Conservation (phyloP, 1,140 invertebrate genomes). For the Mercenaria mercenaria region DNA sequence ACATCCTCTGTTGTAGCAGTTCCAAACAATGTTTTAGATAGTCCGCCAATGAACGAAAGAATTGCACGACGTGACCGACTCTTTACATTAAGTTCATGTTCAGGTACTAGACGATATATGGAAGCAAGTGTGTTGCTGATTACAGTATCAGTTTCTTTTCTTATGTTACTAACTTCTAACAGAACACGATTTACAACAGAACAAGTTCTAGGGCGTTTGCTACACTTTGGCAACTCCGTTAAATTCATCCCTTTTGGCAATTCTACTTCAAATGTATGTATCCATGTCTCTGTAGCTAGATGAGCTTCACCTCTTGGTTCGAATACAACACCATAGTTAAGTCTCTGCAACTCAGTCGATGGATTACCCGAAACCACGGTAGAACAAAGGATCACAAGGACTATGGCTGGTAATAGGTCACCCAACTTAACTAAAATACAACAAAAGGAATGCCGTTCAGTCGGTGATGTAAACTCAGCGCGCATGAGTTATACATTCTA, state of each 20-base stretch:
- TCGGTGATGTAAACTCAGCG: neutral
- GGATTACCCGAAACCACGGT: neutral
- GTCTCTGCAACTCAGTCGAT: slow-evolving; percentile 5
- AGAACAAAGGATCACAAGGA: neutral
- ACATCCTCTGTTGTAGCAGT: slow-evolving; percentile 59
- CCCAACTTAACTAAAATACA: neutral
- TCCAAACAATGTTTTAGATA: slow-evolving; percentile 37
- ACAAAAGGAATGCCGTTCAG: neutral
- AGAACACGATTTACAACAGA: neutral
- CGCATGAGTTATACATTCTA: neutral
- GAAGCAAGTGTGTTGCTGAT: neutral
- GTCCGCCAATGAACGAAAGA: neutral
- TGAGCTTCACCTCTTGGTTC: neutral
- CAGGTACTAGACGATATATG: neutral
- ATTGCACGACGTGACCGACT: neutral
- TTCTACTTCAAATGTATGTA: slow-evolving; percentile 20
- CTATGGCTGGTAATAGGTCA: neutral
- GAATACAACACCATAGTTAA: slow-evolving; percentile 26
- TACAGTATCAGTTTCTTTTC: neutral
- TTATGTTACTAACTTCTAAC: slow-evolving; percentile 6
- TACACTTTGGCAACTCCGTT: neutral
- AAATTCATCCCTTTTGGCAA: slow-evolving; percentile 9
- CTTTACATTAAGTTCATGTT: neutral
- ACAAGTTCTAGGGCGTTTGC: neutral
- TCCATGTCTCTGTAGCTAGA: neutral